Base-by-base conservation (phyloP, 2,113 vertebrate species). In the Podarcis cretensis region DNA sequence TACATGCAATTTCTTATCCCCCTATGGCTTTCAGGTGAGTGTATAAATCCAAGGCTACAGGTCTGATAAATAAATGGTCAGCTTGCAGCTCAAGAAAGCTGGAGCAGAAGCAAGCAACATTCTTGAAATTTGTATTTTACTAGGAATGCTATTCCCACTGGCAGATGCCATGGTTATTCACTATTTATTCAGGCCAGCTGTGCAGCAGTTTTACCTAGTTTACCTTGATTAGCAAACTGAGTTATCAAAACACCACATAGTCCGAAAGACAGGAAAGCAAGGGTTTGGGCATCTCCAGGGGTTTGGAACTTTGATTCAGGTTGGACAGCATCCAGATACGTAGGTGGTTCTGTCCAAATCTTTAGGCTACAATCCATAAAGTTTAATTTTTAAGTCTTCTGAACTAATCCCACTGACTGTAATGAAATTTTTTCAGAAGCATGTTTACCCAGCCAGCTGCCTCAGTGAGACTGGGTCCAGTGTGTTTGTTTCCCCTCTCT, bases 151-250 rank as follows among this genome's bases (percentile, higher is more conserved):
- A 93, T 95, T 96, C 92, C 91, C 90, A 93, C 92, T 93, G 94
- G 93, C 94, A 96, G 95, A 95, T 97, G 94, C 93, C 92, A 94
- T 89, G 92, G 93, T 91, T 92, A 91, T 93, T 92, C 91, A 96
- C 92, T 93, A 96, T 96, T 97, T 95, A 97, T 96, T 93, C 94
- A 83, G 94, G 93, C 94, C 96, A 95, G 95, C 95, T 96, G 93
- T 95, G 93, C 84, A 43, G 40, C 89, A 78, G 65, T 93, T 94
- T 78, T 92, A 93, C 94, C 95, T 94, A 76, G 82, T 91, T 94
- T 96, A 94, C 93, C 94, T 96, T 92, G 91, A 90, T 93, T 91
- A 93, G 86, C 90, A 95, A 91, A 87, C 57, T 54, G 90, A 95
- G 93, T 94, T 95, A 95, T 90, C 90, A 86, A 83, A 89, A 92